These are phyloP conservation scores for human (Homo sapiens) DNA, from an alignment of 2,113 vertebrate genomes.

Conservation along the genomic window GRCh38 chr11:20335501-20336000, in stretches of 20 bases:
- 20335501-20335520: slow-evolving; percentile 5
- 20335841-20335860: background rate
- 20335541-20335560: background rate
- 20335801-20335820: background rate
- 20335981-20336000: slow-evolving; percentile 22
- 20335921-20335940: background rate
- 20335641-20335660: background rate
- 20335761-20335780: background rate
- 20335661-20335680: background rate
- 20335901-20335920: background rate
- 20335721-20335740: background rate
- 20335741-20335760: slow-evolving; percentile 49
- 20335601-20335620: background rate
- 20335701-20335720: background rate
- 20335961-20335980: background rate
- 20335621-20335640: background rate
- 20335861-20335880: background rate
- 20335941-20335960: background rate
- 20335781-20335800: background rate
- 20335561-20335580: background rate
- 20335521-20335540: slow-evolving; percentile 2
- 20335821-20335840: slow-evolving; percentile 31
- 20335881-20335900: slow-evolving; percentile 12
- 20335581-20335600: background rate
- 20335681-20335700: slow-evolving; percentile 7